Percentiles rank a stretch among this genome's conserved stretches.
Conservation (phyloP, 2,888 invertebrate genomes). For the Nasonovia ribisnigri region DNA sequence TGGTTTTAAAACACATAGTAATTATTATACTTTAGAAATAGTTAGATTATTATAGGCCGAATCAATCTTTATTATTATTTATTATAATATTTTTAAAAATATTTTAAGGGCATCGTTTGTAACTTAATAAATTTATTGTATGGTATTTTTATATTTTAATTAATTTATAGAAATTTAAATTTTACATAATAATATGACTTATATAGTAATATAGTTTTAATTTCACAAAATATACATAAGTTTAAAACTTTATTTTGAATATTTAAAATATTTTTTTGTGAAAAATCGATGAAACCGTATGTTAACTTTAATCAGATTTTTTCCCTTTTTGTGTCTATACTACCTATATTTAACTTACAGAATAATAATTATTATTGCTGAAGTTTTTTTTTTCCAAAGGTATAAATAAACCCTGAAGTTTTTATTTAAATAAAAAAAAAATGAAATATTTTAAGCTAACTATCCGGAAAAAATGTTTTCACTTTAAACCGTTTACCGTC, state of each 20-base stretch:
- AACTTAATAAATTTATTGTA: not conserved
- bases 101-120: not conserved
- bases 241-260: not conserved
- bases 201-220: not conserved
- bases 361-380: conserved; percentile 27
- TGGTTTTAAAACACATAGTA: not conserved
- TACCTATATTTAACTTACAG: not conserved
- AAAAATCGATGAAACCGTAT: not conserved
- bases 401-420: not conserved
- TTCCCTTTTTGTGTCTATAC: not conserved
- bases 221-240: not conserved
- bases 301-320: not conserved
- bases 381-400: conserved; percentile 13
- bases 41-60: not conserved
- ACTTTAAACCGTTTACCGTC: conserved; percentile 60
- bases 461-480: conserved; percentile 56
- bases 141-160: not conserved
- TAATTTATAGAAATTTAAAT: not conserved
- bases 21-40: not conserved
- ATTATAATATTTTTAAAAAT: not conserved
- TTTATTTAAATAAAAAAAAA: conserved; percentile 13
- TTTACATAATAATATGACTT: not conserved
- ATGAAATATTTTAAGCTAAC: conserved; percentile 46
- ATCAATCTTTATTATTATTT: not conserved
- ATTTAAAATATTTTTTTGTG: not conserved